Evolutionary conservation across 1,140 invertebrate genomes (phyloP).

Genomic region (Dendroctonus valens): DNA sequence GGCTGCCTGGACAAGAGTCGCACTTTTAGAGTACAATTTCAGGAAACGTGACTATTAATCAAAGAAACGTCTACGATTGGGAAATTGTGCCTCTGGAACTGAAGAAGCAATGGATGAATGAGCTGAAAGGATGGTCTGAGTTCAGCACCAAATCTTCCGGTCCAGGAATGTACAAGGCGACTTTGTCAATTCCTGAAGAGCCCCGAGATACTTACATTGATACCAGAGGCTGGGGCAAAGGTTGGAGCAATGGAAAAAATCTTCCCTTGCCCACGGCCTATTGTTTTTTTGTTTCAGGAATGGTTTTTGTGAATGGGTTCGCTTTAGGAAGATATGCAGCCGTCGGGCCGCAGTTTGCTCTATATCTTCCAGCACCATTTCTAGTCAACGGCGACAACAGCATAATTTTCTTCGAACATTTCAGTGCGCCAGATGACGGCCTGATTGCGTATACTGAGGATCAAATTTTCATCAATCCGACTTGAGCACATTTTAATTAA

Average conservation of each 20-base stretch:
- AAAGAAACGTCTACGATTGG: constrained; percentile 51
- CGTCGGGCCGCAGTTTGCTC: constrained; percentile 57
- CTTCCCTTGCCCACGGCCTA: background rate
- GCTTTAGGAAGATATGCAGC: constrained; percentile 60
- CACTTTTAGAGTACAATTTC: background rate
- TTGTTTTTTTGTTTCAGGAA: constrained; percentile 47
- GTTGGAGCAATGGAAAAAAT: constrained; percentile 36
- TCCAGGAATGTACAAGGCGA: constrained; percentile 44
- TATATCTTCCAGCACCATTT: constrained; percentile 61
- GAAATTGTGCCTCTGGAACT: constrained; percentile 56
- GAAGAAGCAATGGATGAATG: constrained; percentile 49
- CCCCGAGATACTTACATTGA: constrained; percentile 47
- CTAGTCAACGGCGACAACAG: constrained; percentile 55
- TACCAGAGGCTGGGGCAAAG: constrained; percentile 54
- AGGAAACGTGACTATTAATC: constrained; percentile 50
- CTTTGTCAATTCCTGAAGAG: constrained; percentile 25
- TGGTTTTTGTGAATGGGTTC: constrained; percentile 64
- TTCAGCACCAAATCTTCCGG: constrained; percentile 13
- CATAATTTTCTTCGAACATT: constrained; percentile 47
- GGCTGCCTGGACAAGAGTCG: constrained; percentile 13
- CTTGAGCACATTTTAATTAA: no score
- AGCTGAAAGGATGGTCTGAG: constrained; percentile 25
- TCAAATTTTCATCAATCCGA: constrained; percentile 7
- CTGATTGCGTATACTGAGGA: constrained; percentile 7
- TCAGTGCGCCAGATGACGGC: constrained; percentile 19